Conservation (phyloP, 2,797 vertebrate species). For the Chlorospingus semifuscus region DNA sequence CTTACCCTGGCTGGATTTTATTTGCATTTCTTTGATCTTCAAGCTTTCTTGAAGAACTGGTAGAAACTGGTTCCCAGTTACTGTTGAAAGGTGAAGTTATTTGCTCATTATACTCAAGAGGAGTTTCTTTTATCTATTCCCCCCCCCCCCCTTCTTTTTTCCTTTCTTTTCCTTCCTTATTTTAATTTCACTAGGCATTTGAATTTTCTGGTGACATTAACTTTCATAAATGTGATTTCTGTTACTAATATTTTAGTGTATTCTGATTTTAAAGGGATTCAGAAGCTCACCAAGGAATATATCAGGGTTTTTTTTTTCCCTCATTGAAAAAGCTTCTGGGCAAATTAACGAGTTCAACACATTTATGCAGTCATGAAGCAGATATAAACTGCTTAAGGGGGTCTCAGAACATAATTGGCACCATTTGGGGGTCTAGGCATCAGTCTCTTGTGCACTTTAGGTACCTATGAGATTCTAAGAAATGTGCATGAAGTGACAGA, state of each 20-base stretch:
- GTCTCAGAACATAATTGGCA: background rate
- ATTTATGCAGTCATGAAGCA: background rate
- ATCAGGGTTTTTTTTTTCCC: background rate
- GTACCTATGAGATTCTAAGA: background rate
- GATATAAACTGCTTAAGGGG: background rate
- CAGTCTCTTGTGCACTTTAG: background rate
- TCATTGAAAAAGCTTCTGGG: background rate
- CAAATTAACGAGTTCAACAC: background rate
- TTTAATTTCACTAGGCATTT: background rate
- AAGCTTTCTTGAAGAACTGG: slow-evolving; percentile 6
- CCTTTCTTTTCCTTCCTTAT: background rate
- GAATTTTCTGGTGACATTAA: background rate
- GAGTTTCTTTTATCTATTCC: background rate
- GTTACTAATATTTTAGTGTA: background rate
- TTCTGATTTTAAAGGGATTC: background rate
- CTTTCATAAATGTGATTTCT: background rate
- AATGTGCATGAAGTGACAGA: background rate
- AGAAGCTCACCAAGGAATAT: background rate
- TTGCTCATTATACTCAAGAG: background rate
- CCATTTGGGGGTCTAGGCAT: background rate
- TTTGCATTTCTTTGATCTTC: slow-evolving; percentile 50
- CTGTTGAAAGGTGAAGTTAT: background rate
- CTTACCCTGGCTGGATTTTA: slow-evolving; percentile 1
- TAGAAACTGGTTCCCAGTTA: slow-evolving; percentile 39
- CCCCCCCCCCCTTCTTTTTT: fast-evolving